Base-by-base conservation (phyloP, 2,113 vertebrate species). In the Piprites chloris region DNA sequence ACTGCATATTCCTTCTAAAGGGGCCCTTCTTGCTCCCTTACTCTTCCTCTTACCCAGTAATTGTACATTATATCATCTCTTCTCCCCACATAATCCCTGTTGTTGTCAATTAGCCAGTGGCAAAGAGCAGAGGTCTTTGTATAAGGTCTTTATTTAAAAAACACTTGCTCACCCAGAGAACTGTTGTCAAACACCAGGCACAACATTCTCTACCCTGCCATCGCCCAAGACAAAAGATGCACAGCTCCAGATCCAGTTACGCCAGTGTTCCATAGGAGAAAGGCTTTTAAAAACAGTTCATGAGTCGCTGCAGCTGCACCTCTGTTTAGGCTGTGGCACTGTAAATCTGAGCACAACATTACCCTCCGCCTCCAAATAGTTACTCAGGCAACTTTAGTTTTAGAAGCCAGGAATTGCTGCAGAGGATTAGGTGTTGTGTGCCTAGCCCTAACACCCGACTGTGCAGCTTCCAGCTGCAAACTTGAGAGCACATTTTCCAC, bases 141-240 rank as follows among this genome's bases (percentile, higher is more conserved):
- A n/a, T n/a, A n/a, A n/a, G n/a, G n/a, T n/a, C n/a, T n/a, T 65
- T 72, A 74, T 89, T 95, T 96, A 73, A 84, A 87, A 69, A 72
- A 81, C 61, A 83, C 56, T 22, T 23, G 44, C n/a, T 84, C 42
- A 71, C 46, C 37, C 55, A 24, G 17, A n/a, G 24, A 84, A 23
- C 37, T 52, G 15, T 32, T 56, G 90, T 87, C 75, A 63, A 84
- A 89, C 52, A 50, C 46, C 35, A 62, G 68, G n/a, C 12, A 9
- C 76, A 8, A 14, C 1, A 23, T 72, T 75, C 61, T 84, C 44
- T 35, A 53, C 32, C n/a, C 74, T 77, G 63, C 82, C 18, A 9
- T 69, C 9, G 0, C 17, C 26, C 18, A 6, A 74, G 72, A 85
- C 32, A 49, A 58, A 79, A 47, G 46, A 73, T 49, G 12, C 35